These are phyloP conservation scores for Entomyzon cyanotis DNA, from an alignment of 2,113 vertebrate species.

Conservation along the genomic window DNA sequence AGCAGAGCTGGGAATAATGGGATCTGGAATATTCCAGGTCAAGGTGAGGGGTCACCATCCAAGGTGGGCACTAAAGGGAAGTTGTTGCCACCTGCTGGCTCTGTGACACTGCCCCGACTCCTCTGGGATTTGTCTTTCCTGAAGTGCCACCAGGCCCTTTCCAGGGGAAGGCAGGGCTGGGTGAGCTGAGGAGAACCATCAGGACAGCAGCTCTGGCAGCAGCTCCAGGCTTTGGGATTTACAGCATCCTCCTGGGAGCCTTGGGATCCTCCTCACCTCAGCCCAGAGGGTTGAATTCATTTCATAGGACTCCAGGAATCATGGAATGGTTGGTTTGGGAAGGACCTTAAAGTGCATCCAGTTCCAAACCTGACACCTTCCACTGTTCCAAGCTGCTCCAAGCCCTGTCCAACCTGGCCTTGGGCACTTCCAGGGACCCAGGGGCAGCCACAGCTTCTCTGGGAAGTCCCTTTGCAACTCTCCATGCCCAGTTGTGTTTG, in stretches of 20 bases:
- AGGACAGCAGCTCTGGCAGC: not conserved
- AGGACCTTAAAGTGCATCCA: not conserved
- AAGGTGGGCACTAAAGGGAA: not conserved
- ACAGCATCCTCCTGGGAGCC: not conserved
- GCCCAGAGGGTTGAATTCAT: not conserved
- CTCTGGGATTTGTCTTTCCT: not conserved
- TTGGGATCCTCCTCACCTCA: not conserved
- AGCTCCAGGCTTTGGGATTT: not conserved
- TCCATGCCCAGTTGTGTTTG: not conserved
- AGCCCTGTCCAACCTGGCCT: not conserved
- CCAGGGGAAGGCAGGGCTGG: not conserved
- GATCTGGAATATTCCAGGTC: not conserved
- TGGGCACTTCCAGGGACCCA: not conserved
- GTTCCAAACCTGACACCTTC: not conserved
- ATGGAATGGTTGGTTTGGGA: not conserved
- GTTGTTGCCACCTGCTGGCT: not conserved
- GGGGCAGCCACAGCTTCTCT: not conserved
- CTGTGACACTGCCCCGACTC: not conserved
- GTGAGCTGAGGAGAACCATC: fast-evolving
- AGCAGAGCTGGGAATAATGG: not conserved
- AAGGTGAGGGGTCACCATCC: not conserved
- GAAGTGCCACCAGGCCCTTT: not conserved
- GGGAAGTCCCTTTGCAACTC: not conserved
- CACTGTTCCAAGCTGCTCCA: not conserved
- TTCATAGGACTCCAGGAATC: not conserved